phyloP scores from a whole-genome alignment of 2,797 vertebrate species.

The Petrocephalus sullivani region DNA sequence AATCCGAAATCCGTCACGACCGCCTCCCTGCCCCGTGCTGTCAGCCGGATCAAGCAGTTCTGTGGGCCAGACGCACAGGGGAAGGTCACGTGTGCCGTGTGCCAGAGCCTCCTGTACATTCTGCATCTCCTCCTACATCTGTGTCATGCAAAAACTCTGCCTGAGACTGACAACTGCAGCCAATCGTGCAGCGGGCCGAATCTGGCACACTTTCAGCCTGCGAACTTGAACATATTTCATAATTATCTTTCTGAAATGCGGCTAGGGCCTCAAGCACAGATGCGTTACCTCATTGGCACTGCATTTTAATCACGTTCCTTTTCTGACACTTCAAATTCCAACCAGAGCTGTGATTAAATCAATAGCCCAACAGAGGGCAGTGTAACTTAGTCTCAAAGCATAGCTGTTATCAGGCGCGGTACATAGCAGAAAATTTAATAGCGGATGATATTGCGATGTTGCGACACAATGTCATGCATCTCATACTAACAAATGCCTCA shows the following conservation, averaged over 20 bases:
- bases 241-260: background rate
- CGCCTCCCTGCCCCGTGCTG: constrained; percentile 65
- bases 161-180: background rate
- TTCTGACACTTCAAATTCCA: background rate
- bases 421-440: background rate
- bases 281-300: background rate
- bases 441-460: background rate
- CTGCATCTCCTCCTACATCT: background rate
- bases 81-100: background rate
- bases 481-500: background rate
- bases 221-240: background rate
- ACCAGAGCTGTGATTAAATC: background rate
- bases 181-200: too few species aligned
- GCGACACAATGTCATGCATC: background rate
- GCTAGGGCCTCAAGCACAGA: background rate
- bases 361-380: constrained; percentile 44
- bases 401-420: background rate
- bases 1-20: constrained; percentile 81
- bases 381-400: background rate
- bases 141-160: background rate
- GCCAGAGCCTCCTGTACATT: background rate
- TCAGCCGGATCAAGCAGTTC: constrained; percentile 80
- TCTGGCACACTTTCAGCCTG: background rate
- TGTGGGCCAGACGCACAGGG: constrained; percentile 37
- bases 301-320: background rate